These are phyloP conservation scores for Fistularia tabacaria DNA, from an alignment of 2,797 vertebrate species.

Conservation along the genomic window DNA sequence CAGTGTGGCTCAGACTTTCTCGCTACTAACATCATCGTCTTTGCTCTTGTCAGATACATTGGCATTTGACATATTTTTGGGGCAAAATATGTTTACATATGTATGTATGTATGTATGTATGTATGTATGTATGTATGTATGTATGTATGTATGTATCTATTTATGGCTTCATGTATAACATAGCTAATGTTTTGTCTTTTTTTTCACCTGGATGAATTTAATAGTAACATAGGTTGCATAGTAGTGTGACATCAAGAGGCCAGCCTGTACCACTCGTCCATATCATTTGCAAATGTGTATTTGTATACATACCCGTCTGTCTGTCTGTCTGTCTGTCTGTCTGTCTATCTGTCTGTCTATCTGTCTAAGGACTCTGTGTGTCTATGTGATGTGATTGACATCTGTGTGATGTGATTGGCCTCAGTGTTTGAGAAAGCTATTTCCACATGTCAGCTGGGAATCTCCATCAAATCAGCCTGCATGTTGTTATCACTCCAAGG, in stretches of 20 bases:
- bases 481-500: conserved; percentile 37
- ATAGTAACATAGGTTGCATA: too few species aligned
- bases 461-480: conserved; percentile 26
- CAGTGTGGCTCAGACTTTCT: too few species aligned
- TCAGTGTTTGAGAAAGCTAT: conserved; percentile 30
- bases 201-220: too few species aligned
- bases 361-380: conserved; percentile 10
- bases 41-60: too few species aligned
- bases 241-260: too few species aligned
- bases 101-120: too few species aligned
- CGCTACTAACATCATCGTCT: too few species aligned
- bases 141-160: too few species aligned
- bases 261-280: too few species aligned
- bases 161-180: too few species aligned
- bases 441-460: conserved; percentile 35
- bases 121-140: too few species aligned
- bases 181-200: too few species aligned
- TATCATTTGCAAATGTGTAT: neutral
- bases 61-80: neutral
- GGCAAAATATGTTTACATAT: neutral
- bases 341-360: conserved; percentile 28
- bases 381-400: conserved; percentile 46
- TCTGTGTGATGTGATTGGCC: conserved; percentile 1
- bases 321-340: conserved; percentile 18
- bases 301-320: conserved; percentile 2